Conservation (phyloP, 2,113 vertebrate genomes). For the Marcusenius ussheri region DNA sequence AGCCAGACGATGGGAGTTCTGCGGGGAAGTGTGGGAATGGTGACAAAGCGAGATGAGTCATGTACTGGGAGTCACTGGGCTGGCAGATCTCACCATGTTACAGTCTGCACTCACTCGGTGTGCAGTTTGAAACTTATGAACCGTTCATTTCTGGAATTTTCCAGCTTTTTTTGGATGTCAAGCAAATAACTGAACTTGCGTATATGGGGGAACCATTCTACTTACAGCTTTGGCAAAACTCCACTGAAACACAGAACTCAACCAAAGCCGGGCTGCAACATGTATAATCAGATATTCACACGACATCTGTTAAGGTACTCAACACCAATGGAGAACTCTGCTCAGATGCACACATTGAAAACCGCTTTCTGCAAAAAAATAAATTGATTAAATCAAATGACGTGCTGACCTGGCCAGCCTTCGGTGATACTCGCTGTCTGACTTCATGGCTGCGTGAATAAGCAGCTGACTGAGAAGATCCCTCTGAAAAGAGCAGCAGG, state of each 20-base stretch:
- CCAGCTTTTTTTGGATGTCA: background rate
- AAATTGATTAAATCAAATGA: background rate
- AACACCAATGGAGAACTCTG: background rate
- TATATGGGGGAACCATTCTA: background rate
- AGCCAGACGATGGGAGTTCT: background rate
- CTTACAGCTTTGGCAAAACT: background rate
- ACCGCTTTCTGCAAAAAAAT: background rate
- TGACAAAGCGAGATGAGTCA: background rate
- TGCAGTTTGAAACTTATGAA: background rate
- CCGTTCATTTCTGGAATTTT: background rate
- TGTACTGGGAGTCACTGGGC: background rate
- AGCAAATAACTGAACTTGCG: background rate
- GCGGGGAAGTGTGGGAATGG: background rate
- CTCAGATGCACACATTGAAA: background rate
- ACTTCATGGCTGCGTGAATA: slow-evolving; percentile 79
- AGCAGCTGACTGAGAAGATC: slow-evolving; percentile 84
- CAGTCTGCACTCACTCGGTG: background rate
- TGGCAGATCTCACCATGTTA: background rate
- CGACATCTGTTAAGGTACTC: background rate
- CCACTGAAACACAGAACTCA: background rate
- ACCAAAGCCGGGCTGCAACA: background rate
- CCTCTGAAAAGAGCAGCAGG: slow-evolving; percentile 63
- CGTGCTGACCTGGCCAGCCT: slow-evolving; percentile 70
- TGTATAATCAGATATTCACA: background rate
- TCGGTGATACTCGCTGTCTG: slow-evolving; percentile 60